Evolutionary conservation across 2,888 invertebrate species (phyloP).

Genomic region (Nephrocerus scutellatus): DNA sequence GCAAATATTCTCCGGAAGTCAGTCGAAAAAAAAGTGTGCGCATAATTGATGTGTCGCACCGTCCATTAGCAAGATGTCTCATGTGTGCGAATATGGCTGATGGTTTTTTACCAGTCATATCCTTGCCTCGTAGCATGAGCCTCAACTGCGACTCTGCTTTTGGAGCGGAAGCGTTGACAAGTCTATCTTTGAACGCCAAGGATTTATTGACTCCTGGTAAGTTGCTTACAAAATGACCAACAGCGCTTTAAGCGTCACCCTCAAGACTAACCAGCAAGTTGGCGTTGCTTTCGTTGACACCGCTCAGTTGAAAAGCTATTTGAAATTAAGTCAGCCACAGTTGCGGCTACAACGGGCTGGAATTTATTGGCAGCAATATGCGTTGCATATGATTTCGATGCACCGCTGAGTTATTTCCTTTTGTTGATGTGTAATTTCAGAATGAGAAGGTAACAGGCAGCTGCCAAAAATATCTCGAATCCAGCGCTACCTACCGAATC

Average conservation of each 20-base stretch:
- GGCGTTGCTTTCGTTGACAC: constrained; percentile 5
- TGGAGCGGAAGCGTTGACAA: too few relatives aligned
- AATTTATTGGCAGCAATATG: background rate
- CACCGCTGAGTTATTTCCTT: too few relatives aligned
- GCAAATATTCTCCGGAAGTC: constrained; percentile 3
- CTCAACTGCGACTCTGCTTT: too few relatives aligned
- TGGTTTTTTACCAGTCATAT: constrained; percentile 6
- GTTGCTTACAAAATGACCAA: constrained; percentile 5
- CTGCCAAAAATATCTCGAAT: too few relatives aligned
- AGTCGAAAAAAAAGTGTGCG: constrained; percentile 9
- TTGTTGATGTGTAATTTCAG: too few relatives aligned
- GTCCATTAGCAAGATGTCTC: too few relatives aligned
- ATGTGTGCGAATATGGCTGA: too few relatives aligned
- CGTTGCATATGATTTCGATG: background rate
- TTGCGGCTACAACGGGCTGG: constrained; percentile 2
- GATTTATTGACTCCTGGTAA: constrained; percentile 4
- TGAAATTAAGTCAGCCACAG: constrained; percentile 2
- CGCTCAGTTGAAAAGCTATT: background rate
- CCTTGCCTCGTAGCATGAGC: constrained; percentile 6
- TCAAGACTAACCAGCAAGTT: too few relatives aligned
- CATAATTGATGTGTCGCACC: too few relatives aligned
- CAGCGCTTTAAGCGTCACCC: too few relatives aligned
- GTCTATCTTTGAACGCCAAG: constrained; percentile 6
- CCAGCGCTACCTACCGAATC: too few relatives aligned
- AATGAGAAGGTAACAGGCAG: too few relatives aligned